Evolutionary conservation across 2,797 vertebrate species (phyloP).

Genomic region (Sylvia borin): DNA sequence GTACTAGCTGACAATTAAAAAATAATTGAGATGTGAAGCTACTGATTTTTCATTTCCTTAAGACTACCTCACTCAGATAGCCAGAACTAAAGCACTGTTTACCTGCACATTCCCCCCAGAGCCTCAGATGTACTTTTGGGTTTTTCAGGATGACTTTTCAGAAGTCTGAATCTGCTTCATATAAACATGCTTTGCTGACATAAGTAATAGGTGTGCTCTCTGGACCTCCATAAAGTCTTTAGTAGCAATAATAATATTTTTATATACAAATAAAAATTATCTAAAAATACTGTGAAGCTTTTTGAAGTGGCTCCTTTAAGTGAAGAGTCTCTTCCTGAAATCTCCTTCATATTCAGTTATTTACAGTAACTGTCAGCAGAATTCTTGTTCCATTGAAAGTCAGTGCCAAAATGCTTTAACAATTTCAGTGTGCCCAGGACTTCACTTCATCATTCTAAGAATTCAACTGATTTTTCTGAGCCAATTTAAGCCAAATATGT

Average conservation of each 20-base stretch:
- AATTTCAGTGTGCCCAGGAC: background rate
- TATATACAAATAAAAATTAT: background rate
- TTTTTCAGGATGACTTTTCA: background rate
- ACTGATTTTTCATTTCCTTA: background rate
- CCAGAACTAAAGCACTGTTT: background rate
- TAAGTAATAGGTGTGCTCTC: background rate
- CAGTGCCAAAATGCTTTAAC: background rate
- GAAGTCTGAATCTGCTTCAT: background rate
- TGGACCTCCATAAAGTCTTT: background rate
- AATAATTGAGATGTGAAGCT: background rate
- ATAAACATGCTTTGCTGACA: background rate
- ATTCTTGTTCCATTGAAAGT: background rate
- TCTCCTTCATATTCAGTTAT: background rate
- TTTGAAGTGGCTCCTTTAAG: background rate
- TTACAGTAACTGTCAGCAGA: background rate
- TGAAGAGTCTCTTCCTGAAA: background rate
- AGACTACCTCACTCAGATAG: background rate
- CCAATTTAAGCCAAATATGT: background rate
- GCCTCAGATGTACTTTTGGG: background rate
- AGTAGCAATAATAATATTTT: background rate
- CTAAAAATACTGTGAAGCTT: background rate
- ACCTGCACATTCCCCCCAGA: background rate
- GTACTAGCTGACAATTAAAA: background rate
- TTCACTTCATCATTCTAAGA: background rate
- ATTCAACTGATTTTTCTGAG: background rate